phyloP scores from a whole-genome alignment of 1,140 invertebrate genomes.

The Diuraphis noxia region DNA sequence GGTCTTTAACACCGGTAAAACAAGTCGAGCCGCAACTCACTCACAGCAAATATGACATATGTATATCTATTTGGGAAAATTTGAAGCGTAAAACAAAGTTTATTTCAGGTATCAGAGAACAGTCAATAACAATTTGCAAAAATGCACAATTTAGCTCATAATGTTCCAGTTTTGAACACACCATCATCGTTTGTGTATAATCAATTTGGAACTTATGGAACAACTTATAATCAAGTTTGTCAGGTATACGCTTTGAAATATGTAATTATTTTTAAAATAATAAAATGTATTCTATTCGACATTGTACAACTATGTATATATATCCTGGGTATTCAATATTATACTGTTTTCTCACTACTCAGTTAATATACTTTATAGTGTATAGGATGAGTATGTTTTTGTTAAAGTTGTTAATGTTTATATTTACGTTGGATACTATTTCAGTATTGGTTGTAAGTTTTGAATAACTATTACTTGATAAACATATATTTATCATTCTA shows the following conservation, averaged over 20 bases:
- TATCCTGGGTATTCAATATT: not conserved
- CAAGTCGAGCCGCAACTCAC: no score
- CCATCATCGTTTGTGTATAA: constrained; percentile 34
- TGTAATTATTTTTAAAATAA: no score
- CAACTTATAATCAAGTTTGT: constrained; percentile 37
- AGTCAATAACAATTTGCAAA: not conserved
- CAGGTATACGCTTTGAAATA: not conserved
- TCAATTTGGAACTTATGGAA: constrained; percentile 19
- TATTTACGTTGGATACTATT: no score
- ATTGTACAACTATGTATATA: not conserved
- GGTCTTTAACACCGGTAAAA: no score
- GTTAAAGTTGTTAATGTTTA: no score
- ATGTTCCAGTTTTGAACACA: not conserved
- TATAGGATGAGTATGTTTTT: no score
- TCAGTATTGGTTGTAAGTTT: no score
- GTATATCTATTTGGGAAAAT: not conserved
- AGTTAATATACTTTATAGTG: no score
- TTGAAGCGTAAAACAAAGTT: not conserved
- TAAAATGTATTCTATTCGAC: not conserved
- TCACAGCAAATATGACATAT: no score
- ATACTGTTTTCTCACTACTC: no score
- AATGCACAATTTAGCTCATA: constrained; percentile 45
- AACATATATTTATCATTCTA: no score
- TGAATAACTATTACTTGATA: no score
- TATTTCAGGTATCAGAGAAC: not conserved